Evolutionary conservation across 2,888 invertebrate genomes (phyloP).

Genomic region (Lasioglossum malachurum): DNA sequence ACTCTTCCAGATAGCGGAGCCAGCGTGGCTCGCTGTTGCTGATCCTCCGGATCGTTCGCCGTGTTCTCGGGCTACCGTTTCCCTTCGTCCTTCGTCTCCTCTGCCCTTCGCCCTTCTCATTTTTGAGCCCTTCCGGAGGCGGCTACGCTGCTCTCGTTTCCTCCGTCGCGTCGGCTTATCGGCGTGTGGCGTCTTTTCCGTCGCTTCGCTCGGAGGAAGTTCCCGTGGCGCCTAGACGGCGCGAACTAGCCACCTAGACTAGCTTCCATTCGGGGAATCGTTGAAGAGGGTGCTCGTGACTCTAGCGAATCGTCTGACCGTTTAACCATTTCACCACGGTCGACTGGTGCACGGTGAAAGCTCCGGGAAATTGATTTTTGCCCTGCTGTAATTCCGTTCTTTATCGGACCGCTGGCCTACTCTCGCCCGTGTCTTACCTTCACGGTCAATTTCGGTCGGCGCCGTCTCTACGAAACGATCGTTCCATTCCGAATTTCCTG

Average conservation of each 20-base stretch:
- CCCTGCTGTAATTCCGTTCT: neutral
- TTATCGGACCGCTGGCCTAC: neutral
- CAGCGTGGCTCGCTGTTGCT: conserved; percentile 18
- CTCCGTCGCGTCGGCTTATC: conserved; percentile 14
- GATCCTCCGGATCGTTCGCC: conserved; percentile 40
- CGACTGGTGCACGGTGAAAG: neutral
- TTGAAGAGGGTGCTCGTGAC: conserved; percentile 3
- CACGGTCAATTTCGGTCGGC: neutral
- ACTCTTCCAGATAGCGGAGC: conserved; percentile 56
- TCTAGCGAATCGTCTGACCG: conserved; percentile 22
- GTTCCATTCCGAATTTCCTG: conserved; percentile 4
- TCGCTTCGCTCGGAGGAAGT: neutral
- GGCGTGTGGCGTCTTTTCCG: neutral
- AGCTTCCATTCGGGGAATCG: neutral
- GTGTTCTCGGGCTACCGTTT: conserved; percentile 20
- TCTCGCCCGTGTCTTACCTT: neutral
- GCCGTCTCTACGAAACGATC: conserved; percentile 12
- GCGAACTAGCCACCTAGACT: neutral
- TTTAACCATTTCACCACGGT: conserved; percentile 11
- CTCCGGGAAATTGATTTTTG: conserved; percentile 27
- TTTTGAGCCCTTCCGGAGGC: neutral
- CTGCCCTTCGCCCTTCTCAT: conserved; percentile 7
- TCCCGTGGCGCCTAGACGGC: conserved; percentile 24
- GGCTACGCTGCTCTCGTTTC: neutral
- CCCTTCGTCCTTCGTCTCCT: neutral